Base-by-base conservation (phyloP, 2,888 invertebrate genomes). In the Fissipunctia ypsillon region DNA sequence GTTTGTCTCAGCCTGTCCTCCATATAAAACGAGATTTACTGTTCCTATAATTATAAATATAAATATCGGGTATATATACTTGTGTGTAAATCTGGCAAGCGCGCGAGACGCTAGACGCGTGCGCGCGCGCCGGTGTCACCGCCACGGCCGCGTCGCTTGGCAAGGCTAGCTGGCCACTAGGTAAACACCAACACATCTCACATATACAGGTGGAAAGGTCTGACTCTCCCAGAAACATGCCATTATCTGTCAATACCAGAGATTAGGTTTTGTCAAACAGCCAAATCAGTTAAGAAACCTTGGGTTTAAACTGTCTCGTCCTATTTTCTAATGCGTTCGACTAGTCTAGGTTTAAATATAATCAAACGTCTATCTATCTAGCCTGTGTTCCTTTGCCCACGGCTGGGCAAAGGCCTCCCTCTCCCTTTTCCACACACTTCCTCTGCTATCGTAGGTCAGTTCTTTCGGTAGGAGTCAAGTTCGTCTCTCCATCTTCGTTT, bases 141-240 rank as follows among this genome's bases (percentile, higher is more conserved):
- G 86, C 85, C 89, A 88, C 82, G 87, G 86, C 78, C 89, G 82
- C 81, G 80, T 76, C 80, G 78, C 76, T 91, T 91, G 91, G 89
- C 91, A 91, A 83, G 85, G 76, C 79, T 74, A 60, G 69, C 84
- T 80, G 80, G 78, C 87, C 78, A 45, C 69, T 75, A 83, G 83
- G 87, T 86, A 88, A 88, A 88, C 88, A 87, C 63, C 68, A 67
- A 74, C 71, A 75, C 69, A 74, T 71, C 80, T 67, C 52, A 69
- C 73, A 77, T 69, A 73, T 63, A 80, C 82, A 78, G 86, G 80
- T 85, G 79, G 78, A 76, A 59, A 76, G 65, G 73, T 76, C 65
- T 54, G 67, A 60, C 41, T 69, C 56, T 57, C 9, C 9, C 60
- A 50, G 19, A 71, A 73, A 73, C 57, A 63, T 60, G 64, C n/a